Conservation (phyloP, 2,797 vertebrate species). For the Zonotrichia albicollis region DNA sequence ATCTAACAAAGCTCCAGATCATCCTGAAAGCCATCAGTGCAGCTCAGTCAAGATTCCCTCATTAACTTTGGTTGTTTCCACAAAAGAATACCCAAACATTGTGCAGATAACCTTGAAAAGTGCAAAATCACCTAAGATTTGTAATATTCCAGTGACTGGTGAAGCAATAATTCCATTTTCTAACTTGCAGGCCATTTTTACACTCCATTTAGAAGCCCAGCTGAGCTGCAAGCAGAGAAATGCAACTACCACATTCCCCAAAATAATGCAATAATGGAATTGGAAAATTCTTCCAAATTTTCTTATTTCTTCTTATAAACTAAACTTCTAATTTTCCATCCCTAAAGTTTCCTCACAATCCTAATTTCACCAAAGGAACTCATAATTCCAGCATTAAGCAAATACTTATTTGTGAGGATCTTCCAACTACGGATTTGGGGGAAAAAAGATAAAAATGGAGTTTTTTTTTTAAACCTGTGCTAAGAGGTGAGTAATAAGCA, state of each 20-base stretch:
- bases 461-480: no score
- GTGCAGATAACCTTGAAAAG: neutral
- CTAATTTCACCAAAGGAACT: neutral
- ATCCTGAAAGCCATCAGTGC: neutral
- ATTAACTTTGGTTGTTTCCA: neutral
- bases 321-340: neutral
- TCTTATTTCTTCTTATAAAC: no score
- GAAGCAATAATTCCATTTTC: neutral
- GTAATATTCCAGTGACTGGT: neutral
- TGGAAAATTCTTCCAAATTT: neutral
- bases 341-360: neutral
- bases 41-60: neutral
- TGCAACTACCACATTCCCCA: neutral
- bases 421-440: neutral
- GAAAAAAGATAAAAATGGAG: neutral
- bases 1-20: neutral
- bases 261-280: neutral
- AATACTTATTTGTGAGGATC: accelerated
- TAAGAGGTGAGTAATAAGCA: neutral
- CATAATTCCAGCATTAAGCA: neutral
- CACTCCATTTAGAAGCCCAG: neutral
- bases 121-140: neutral
- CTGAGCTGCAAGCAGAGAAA: neutral
- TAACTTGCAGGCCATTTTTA: neutral
- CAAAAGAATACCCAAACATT: neutral